A percentile compares a stretch with the other conserved stretches of the same genome.
Evolutionary conservation across 2,797 vertebrate species (phyloP).

Genomic region (Synanceia verrucosa): DNA sequence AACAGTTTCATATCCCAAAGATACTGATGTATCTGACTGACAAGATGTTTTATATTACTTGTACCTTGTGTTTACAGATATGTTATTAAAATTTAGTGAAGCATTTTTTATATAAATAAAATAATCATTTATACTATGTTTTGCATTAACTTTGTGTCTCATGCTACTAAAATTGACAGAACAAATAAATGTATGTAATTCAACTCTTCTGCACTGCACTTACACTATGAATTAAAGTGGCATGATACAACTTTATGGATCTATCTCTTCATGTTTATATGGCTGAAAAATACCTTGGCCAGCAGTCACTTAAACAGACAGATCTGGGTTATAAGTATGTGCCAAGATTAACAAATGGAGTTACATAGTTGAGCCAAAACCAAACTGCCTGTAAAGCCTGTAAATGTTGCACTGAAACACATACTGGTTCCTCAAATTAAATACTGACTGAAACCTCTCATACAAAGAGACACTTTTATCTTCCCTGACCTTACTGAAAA

Average conservation of each 20-base stretch:
- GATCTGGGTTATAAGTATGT: not conserved
- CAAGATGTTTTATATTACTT: not conserved
- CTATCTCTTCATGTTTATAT: not conserved
- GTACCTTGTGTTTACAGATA: not conserved
- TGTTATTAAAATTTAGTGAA: not conserved
- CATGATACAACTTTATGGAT: not conserved
- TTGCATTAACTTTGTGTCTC: not conserved
- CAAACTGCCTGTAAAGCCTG: not conserved
- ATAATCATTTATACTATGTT: not conserved
- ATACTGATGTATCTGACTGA: too few relatives aligned
- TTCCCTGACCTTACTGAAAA: slow-evolving; percentile 18
- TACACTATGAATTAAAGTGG: not conserved
- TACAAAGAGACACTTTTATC: slow-evolving; percentile 7
- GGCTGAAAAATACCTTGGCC: not conserved
- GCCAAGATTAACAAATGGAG: not conserved
- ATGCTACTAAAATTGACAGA: not conserved
- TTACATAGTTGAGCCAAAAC: not conserved
- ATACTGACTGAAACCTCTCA: slow-evolving; percentile 4
- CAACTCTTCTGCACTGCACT: not conserved
- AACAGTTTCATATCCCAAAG: not conserved
- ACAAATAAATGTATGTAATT: not conserved
- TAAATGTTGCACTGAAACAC: not conserved
- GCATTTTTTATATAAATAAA: not conserved
- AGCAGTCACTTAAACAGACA: not conserved
- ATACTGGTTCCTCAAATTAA: not conserved